Conservation (phyloP, 2,888 invertebrate genomes). For the Agrenia bidenticulata region DNA sequence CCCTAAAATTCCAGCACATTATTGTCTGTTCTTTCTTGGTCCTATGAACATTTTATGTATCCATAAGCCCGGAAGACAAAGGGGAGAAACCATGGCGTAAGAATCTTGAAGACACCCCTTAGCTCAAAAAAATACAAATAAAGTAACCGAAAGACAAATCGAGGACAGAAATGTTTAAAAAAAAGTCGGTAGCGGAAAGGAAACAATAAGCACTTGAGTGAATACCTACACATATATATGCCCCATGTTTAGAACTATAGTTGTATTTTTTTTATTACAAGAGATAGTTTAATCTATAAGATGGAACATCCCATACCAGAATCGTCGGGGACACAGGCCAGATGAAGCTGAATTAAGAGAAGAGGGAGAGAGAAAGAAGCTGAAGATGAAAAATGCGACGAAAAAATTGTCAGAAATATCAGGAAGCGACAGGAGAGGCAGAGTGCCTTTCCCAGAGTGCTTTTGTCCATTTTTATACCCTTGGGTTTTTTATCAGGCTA, state of each 20-base stretch:
- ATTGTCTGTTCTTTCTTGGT: too few species aligned
- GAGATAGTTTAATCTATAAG: too few species aligned
- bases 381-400: slow-evolving; percentile 4
- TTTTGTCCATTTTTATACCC: slow-evolving; percentile 3
- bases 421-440: neutral
- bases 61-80: neutral
- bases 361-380: neutral
- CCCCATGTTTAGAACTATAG: too few species aligned
- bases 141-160: slow-evolving; percentile 9
- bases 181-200: neutral
- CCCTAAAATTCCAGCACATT: too few species aligned
- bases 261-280: too few species aligned
- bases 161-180: neutral
- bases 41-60: too few species aligned
- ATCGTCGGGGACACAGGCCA: too few species aligned
- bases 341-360: too few species aligned
- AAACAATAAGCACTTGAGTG: neutral
- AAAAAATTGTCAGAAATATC: neutral
- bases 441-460: neutral
- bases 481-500: neutral
- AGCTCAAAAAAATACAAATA: neutral
- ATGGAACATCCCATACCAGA: too few species aligned
- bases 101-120: slow-evolving; percentile 2
- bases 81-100: slow-evolving; percentile 4
- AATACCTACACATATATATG: too few species aligned